Evolutionary conservation across 92 coral and sea anemone species (phyloP).

Genomic region (Palythoa grandis): DNA sequence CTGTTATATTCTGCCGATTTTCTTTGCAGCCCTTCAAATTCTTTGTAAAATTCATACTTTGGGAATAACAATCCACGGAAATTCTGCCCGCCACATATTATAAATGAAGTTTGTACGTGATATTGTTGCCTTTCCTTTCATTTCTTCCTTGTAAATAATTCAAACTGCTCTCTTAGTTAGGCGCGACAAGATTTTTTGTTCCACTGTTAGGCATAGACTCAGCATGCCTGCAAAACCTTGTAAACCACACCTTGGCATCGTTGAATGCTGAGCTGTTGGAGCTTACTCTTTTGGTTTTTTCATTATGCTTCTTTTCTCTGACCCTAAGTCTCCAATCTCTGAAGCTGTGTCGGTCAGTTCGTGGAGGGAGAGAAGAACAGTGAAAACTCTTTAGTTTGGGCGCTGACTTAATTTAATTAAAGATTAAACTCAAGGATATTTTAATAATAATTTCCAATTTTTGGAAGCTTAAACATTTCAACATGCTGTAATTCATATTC

Average conservation of each 20-base stretch:
- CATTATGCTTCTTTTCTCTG: background rate
- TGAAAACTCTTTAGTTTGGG: background rate
- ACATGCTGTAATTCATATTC: too few species aligned
- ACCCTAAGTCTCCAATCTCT: background rate
- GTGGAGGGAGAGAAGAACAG: background rate
- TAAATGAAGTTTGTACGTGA: slow-evolving; percentile 43
- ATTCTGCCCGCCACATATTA: slow-evolving; percentile 50
- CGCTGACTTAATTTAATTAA: too few species aligned
- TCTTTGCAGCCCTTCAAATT: too few species aligned
- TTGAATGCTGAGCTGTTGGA: background rate
- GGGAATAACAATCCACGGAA: slow-evolving; percentile 54
- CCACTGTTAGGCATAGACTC: slow-evolving; percentile 54
- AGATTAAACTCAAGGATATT: background rate
- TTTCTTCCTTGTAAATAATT: slow-evolving; percentile 48
- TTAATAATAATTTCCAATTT: background rate
- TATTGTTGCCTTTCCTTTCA: background rate
- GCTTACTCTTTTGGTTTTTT: background rate
- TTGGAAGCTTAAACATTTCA: background rate
- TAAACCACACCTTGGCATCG: slow-evolving; percentile 27
- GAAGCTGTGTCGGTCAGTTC: background rate
- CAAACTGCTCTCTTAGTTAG: slow-evolving; percentile 39
- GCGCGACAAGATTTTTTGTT: slow-evolving; percentile 43
- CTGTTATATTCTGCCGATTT: too few species aligned
- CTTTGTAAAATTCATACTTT: slow-evolving; percentile 43
- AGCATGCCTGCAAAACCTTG: slow-evolving; percentile 10